Percentiles rank a stretch among this genome's conserved stretches.
phyloP scores from a whole-genome alignment of 2,113 vertebrate genomes.

The Lanius ludovicianus region DNA sequence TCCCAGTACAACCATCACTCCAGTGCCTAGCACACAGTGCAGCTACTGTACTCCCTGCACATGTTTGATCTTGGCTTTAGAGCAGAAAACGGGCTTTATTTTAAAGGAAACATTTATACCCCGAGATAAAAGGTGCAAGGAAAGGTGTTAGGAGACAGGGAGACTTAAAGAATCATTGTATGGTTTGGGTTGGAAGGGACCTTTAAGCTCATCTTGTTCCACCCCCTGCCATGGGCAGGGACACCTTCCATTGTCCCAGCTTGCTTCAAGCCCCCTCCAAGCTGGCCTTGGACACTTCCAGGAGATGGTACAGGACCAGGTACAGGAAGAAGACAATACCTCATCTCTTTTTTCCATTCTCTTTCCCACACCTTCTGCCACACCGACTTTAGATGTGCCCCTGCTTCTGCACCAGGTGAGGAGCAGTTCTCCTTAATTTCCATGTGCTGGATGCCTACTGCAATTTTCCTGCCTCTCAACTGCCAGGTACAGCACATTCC shows the following conservation, averaged over 20 bases:
- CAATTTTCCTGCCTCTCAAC: background rate
- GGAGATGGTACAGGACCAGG: background rate
- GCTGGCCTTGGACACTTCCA: background rate
- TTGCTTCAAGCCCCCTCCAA: fast-evolving
- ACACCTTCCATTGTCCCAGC: background rate
- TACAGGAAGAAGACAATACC: background rate
- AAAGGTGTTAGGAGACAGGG: background rate
- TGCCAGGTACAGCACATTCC: background rate
- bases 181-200: background rate
- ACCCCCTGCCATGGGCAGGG: background rate
- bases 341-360: background rate
- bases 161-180: background rate
- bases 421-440: background rate
- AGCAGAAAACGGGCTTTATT: conserved; percentile 9
- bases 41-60: conserved; percentile 39
- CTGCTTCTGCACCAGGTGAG: background rate
- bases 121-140: background rate
- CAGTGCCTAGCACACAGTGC: background rate
- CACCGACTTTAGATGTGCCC: background rate
- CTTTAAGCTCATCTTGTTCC: background rate
- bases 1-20: conserved; percentile 53
- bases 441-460: background rate
- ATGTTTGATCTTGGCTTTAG: conserved; percentile 7
- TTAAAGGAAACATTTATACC: background rate
- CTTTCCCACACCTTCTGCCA: background rate